phyloP scores from a whole-genome alignment of 2,797 vertebrate species.

The Pangasius larnaudii region DNA sequence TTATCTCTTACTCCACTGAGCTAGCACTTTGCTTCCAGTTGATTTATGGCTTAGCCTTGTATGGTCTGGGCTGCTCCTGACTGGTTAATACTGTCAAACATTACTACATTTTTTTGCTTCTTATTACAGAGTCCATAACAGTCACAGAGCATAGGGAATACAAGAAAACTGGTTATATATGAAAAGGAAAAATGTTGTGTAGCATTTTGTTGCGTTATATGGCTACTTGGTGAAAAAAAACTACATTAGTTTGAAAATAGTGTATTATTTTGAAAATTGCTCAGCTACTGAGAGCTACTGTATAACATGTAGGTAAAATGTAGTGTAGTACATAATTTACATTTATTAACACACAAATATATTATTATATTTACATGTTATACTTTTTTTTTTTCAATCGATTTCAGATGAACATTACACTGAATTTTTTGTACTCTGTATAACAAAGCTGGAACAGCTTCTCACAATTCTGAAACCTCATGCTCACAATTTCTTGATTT shows the following conservation, averaged over 20 bases:
- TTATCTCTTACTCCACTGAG: slow-evolving; percentile 21
- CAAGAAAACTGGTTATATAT: background rate
- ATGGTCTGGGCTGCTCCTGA: background rate
- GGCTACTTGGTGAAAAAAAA: background rate
- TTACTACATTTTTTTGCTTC: background rate
- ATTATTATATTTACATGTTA: background rate
- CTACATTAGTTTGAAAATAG: background rate
- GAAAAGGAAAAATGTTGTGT: background rate
- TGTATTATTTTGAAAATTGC: background rate
- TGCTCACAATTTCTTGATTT: slow-evolving; percentile 3
- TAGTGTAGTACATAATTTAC: background rate
- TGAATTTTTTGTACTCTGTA: background rate
- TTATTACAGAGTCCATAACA: background rate
- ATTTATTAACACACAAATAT: background rate
- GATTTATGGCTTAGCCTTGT: slow-evolving; percentile 22
- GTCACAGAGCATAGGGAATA: background rate
- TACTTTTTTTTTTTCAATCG: background rate
- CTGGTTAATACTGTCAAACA: background rate
- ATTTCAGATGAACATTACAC: background rate
- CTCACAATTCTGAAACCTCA: background rate
- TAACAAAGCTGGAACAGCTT: background rate
- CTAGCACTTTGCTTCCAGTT: slow-evolving; percentile 2
- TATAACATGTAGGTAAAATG: background rate
- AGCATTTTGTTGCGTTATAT: background rate
- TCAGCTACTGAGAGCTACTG: background rate